Conservation (phyloP, 2,797 vertebrate species). For the Falco rusticolus region DNA sequence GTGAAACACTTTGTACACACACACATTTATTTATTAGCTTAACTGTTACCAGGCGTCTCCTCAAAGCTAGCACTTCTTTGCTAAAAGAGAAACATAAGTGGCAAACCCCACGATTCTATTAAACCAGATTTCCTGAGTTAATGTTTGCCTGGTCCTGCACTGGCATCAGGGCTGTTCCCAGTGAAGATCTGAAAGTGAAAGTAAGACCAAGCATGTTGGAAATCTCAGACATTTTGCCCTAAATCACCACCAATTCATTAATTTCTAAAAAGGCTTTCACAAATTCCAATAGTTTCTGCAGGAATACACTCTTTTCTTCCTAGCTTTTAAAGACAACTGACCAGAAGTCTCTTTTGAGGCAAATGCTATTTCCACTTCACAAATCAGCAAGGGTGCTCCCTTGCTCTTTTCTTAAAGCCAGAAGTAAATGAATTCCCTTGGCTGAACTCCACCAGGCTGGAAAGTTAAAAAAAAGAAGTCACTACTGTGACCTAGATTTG, state of each 20-base stretch:
- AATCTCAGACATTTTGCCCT: neutral
- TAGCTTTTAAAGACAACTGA: conserved; percentile 39
- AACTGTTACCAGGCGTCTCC: neutral
- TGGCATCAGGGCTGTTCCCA: neutral
- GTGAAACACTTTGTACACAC: neutral
- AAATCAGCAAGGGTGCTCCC: conserved; percentile 49
- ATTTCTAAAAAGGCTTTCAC: conserved; percentile 20
- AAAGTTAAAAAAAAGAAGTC: conserved; percentile 49
- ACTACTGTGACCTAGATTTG: conserved; percentile 54
- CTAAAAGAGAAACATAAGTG: neutral
- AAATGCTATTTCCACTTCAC: conserved; percentile 50
- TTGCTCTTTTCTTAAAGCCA: conserved; percentile 65
- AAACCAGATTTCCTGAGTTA: neutral
- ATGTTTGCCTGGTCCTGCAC: neutral
- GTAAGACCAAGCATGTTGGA: neutral
- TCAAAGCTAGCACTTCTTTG: neutral
- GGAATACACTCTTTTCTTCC: conserved; percentile 14
- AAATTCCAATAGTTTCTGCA: conserved; percentile 40
- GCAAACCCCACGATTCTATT: neutral
- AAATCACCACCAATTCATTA: conserved; percentile 41
- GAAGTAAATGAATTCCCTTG: conserved; percentile 40
- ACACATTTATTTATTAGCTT: neutral
- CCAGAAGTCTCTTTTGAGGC: conserved; percentile 42
- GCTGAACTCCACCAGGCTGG: conserved; percentile 11
- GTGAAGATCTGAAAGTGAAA: neutral